Evolutionary conservation across 2,888 invertebrate species (phyloP), one percentile per base, ranked within the genome.

Genomic region (Ceriagrion tenellum): DNA sequence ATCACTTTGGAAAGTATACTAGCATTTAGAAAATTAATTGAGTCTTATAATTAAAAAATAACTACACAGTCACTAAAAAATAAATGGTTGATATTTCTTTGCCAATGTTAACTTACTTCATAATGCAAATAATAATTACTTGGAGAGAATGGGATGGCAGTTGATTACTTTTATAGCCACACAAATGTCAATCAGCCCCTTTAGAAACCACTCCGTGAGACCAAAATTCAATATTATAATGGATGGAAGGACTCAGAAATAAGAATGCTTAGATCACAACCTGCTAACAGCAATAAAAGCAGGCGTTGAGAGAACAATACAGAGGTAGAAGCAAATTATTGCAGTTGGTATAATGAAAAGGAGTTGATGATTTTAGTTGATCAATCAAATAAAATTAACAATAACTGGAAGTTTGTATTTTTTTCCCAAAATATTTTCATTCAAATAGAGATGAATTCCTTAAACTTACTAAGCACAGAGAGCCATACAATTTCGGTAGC

Each of bases 401-500:
- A 93, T 47, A 93, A 93, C 12, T 69, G 69, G 69, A 93, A 74
- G 69, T 69, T 93, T 89, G 89, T 89, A 81, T 35, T 81, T 81
- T 47, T 91, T 93, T 63, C 69, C 69, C 93, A 74, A 93, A 93
- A 93, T 74, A 93, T 69, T 93, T 30, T 93, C 93, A 69, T 69
- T 93, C 93, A 93, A 69, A n/a, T 47, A 93, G 74, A 93, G 47
- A 93, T 69, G 93, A 93, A 93, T 55, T 47, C 69, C 93, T 69
- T 40, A 69, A 93, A 69, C 56, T 63, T 93, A 93, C 63, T 69
- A 74, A 74, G 69, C 93, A 93, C 40, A 93, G 69, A 69, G 35
- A 93, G 93, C 93, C 69, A 20, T 55, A 93, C 93, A 40, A 93
- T 69, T 93, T 93, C 26, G 63, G 93, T 93, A 74, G 69, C 69